A percentile compares a stretch with the other conserved stretches of the same genome.
phyloP scores from a whole-genome alignment of 2,888 invertebrate species.

The Apamea anceps region DNA sequence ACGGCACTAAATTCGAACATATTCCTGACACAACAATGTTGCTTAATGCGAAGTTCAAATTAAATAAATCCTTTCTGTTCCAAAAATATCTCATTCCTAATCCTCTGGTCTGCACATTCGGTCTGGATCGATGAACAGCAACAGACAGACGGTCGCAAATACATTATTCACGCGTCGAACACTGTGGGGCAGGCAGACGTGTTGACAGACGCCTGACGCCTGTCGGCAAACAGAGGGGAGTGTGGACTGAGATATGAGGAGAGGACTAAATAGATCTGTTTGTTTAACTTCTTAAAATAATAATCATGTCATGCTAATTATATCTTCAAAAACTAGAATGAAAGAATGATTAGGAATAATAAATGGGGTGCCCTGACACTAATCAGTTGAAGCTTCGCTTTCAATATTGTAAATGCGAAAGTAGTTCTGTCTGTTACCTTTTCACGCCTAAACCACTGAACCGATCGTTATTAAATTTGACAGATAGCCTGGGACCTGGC shows the following conservation, averaged over 20 bases:
- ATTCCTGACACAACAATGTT: not conserved
- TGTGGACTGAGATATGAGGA: conserved; percentile 23
- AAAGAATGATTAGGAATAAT: not conserved
- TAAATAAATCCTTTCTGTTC: not conserved
- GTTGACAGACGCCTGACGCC: conserved; percentile 48
- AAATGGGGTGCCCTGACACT: not conserved
- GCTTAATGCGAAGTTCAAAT: not conserved
- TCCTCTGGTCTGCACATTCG: conserved; percentile 7
- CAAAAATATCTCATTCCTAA: conserved; percentile 5
- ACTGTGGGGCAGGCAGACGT: conserved; percentile 40
- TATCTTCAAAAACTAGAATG: not conserved
- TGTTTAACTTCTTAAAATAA: conserved; percentile 22
- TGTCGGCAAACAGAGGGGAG: conserved; percentile 44
- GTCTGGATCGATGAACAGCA: conserved; percentile 52
- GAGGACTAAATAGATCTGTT: conserved; percentile 21
- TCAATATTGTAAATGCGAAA: not conserved
- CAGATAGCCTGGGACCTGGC: not conserved
- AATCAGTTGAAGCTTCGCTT: not conserved
- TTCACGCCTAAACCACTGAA: not conserved
- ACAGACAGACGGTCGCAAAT: conserved; percentile 55
- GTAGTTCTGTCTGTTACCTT: not conserved
- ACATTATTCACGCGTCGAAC: conserved; percentile 58
- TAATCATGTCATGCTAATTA: not conserved
- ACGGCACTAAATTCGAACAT: not conserved
- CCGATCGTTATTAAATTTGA: not conserved